phyloP scores from a whole-genome alignment of 2,113 vertebrate species.

The Andinoacara biseriatus region DNA sequence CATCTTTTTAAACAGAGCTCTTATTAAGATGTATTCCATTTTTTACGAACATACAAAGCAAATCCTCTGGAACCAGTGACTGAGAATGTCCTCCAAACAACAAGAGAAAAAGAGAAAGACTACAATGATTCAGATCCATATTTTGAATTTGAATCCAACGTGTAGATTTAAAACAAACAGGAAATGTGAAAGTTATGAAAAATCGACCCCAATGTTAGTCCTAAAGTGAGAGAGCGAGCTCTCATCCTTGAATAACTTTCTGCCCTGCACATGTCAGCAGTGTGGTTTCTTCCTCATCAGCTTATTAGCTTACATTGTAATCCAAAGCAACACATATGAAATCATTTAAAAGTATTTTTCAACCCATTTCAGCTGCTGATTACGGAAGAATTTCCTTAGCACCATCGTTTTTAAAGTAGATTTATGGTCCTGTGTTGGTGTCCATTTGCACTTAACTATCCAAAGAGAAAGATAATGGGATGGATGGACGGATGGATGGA shows the following conservation, averaged over 20 bases:
- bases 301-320: slow-evolving; percentile 64
- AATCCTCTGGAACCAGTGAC: background rate
- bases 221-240: background rate
- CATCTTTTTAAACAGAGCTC: slow-evolving; percentile 12
- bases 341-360: slow-evolving; percentile 56
- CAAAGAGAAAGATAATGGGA: background rate
- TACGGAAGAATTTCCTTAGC: slow-evolving; percentile 36
- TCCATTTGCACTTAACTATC: background rate
- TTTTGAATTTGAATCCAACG: slow-evolving; percentile 6
- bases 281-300: slow-evolving; percentile 67
- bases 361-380: slow-evolving; percentile 44
- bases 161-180: background rate
- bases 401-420: slow-evolving; percentile 5
- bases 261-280: slow-evolving; percentile 68
- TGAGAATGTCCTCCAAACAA: background rate
- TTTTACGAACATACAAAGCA: background rate
- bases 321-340: slow-evolving; percentile 57
- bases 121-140: background rate
- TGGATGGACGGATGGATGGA: too few relatives aligned
- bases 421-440: background rate
- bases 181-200: background rate
- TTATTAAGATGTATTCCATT: background rate
- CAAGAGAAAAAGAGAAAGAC: background rate
- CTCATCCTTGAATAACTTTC: slow-evolving; percentile 21
- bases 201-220: background rate